Evolutionary conservation across 2,888 invertebrate species (phyloP), one percentile per base, ranked within the genome.

Genomic region (Branchellion lobata): DNA sequence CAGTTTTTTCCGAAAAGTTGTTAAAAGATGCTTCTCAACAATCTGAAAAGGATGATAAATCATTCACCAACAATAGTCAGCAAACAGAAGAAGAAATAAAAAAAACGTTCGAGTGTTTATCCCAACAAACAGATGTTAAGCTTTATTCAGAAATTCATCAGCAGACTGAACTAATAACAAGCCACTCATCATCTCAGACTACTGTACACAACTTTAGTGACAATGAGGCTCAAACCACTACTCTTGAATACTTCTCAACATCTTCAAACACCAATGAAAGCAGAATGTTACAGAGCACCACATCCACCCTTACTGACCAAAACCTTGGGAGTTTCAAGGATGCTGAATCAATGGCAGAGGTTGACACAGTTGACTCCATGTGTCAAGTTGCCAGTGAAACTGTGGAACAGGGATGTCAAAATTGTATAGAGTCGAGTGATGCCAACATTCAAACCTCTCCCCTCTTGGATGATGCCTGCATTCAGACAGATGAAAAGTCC

Each of bases 401-500:
- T 3, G 24, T 21, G 5, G 73, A 79, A 34, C 24, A 8, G 0
- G 47, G 14, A 24, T 75, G 75, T 51, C 75, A 75, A 51, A 75
- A 53, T 51, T 24, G 1, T 29, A 2, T 51, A 47, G 31, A 40
- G 14, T 1, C 21, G 24, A 29, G 14, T 27, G 24, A 47, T 51
- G 75, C 31, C 27, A 24, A 27, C 24, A 29, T 77, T 18, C 81
- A 81, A 65, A 80, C 81, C 33, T 80, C 71, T 14, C 27, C 47
- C 24, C 31, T 61, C 2, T 29, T 24, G 1, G 21, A 24, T 1
- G 34, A 61, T 3, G 36, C 33, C 1, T 14, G 29, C 31, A 53
- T 73, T 27, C 78, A 78, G 73, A 78, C 78, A 14, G 78, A 68
- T 51, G 1, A 36, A 14, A 47, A 53, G 53, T 27, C 33, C 24